phyloP scores from a whole-genome alignment of 30 jellyfish, hydroid and myxozoan species.

The Aurelia aurita region DNA sequence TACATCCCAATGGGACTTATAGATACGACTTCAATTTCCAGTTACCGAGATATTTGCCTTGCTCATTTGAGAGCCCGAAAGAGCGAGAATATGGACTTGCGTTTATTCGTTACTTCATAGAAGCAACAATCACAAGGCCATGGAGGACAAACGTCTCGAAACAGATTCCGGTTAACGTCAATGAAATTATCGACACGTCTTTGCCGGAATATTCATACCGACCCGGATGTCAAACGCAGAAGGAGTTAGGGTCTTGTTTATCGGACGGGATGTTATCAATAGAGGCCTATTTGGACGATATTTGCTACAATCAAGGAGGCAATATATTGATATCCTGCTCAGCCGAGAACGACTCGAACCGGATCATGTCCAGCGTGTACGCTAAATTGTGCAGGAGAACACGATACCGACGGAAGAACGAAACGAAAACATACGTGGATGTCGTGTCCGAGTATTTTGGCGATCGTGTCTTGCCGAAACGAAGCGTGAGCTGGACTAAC shows the following conservation, averaged over 20 bases:
- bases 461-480: constrained; percentile 60
- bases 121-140: constrained; percentile 84
- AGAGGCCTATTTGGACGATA: constrained; percentile 79
- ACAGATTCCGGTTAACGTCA: constrained; percentile 49
- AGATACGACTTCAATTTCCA: constrained; percentile 82
- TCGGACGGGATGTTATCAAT: constrained; percentile 82
- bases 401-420: constrained; percentile 76
- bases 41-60: constrained; percentile 86
- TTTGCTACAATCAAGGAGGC: constrained; percentile 80
- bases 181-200: constrained; percentile 83
- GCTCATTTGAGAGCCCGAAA: constrained; percentile 94
- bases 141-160: constrained; percentile 51
- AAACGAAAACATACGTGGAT: constrained; percentile 71
- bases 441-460: constrained; percentile 82
- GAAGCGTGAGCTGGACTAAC: constrained; percentile 74
- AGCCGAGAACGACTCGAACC: constrained; percentile 90
- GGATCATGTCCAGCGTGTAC: constrained; percentile 87
- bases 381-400: constrained; percentile 92
- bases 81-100: constrained; percentile 78
- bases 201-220: constrained; percentile 69
- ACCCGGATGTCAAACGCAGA: constrained; percentile 90
- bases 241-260: constrained; percentile 66
- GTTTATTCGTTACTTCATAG: constrained; percentile 70
- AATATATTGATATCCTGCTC: constrained; percentile 70
- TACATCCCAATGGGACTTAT: constrained; percentile 81